A percentile compares a stretch with the other conserved stretches of the same genome.
phyloP scores from a whole-genome alignment of 2,797 vertebrate species.

The Acipenser ruthenus region DNA sequence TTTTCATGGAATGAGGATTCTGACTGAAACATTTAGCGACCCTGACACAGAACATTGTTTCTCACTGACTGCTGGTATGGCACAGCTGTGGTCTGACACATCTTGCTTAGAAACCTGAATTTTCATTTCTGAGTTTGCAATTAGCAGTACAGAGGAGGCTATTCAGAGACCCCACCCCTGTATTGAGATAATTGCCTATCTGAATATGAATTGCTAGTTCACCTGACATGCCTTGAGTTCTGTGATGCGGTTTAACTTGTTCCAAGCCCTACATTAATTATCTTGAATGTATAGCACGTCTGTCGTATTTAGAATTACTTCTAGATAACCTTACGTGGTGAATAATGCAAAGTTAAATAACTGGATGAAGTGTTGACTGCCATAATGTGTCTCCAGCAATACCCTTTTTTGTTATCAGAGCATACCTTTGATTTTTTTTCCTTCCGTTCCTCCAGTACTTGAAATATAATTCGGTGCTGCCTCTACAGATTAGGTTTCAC shows the following conservation, averaged over 20 bases:
- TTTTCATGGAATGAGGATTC: neutral
- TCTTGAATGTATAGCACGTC: neutral
- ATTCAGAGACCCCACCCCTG: neutral
- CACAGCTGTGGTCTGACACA: neutral
- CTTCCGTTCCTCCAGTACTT: no score
- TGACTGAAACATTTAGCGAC: neutral
- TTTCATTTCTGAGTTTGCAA: neutral
- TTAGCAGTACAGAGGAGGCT: neutral
- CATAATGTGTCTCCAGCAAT: no score
- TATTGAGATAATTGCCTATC: constrained; percentile 1
- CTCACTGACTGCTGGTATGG: neutral
- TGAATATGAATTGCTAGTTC: constrained; percentile 4
- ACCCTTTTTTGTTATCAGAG: no score
- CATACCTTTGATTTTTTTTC: no score
- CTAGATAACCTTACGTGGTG: no score
- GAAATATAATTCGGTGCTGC: no score
- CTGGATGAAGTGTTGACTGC: no score
- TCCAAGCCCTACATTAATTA: neutral
- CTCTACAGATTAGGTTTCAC: no score
- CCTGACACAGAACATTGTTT: neutral
- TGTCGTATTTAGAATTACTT: neutral
- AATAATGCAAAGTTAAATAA: no score
- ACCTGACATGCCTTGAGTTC: neutral
- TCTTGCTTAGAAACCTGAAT: constrained; percentile 1
- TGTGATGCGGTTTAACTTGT: neutral